Conservation (phyloP, 2,797 vertebrate genomes). For the Hypotaenidia philippensis region DNA sequence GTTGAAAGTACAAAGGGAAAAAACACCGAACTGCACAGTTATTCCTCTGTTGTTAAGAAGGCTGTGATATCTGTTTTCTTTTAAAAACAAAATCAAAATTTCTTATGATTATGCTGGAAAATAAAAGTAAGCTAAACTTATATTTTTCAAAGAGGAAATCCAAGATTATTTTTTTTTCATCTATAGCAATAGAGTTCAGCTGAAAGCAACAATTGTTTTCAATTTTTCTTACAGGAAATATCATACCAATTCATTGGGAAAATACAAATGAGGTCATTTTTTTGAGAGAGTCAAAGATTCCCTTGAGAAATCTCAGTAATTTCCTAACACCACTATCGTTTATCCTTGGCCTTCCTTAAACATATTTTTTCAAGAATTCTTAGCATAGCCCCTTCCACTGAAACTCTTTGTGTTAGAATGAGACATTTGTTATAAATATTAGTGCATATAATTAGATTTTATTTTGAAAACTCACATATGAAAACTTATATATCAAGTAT, state of each 20-base stretch:
- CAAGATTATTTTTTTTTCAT: neutral
- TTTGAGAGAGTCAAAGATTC: conserved; percentile 63
- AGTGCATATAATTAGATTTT: conserved; percentile 70
- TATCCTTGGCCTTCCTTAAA: conserved; percentile 75
- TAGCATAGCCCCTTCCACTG: conserved; percentile 63
- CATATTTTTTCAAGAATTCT: conserved; percentile 75
- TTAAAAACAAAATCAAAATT: neutral
- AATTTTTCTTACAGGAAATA: conserved; percentile 78
- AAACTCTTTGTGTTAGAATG: conserved; percentile 63
- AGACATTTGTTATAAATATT: conserved; percentile 76
- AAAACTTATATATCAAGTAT: conserved; percentile 42
- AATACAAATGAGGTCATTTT: conserved; percentile 79
- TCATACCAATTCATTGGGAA: conserved; percentile 76
- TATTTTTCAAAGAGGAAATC: conserved; percentile 65
- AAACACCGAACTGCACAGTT: neutral
- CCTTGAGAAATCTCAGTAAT: conserved; percentile 81
- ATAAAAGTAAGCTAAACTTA: neutral
- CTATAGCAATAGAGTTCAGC: conserved; percentile 12
- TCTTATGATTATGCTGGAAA: neutral
- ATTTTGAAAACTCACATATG: conserved; percentile 60
- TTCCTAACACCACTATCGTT: conserved; percentile 74
- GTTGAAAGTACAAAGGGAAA: neutral
- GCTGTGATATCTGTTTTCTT: neutral
- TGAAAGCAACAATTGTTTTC: conserved; percentile 79
- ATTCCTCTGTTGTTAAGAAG: neutral